Evolutionary conservation across 1,140 invertebrate genomes (phyloP).

Genomic region (Araneus ventricosus): DNA sequence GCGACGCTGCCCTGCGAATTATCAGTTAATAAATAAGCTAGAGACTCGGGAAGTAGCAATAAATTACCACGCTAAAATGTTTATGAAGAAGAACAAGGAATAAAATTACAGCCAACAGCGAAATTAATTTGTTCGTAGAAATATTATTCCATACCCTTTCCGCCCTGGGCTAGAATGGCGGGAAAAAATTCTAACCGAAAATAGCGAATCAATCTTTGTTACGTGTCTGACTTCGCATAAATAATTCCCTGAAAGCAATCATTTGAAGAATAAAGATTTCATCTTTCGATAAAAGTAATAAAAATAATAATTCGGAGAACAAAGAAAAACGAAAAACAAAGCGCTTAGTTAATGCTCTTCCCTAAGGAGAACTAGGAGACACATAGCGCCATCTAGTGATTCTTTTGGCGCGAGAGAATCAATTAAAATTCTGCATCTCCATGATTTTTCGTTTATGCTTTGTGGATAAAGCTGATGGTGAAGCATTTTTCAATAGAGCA

Average conservation of each 20-base stretch:
- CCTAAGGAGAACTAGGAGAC: slow-evolving; percentile 22
- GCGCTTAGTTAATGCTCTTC: slow-evolving; percentile 1
- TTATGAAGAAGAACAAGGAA: slow-evolving; percentile 1
- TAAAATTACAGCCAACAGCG: slow-evolving; percentile 20
- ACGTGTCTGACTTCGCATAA: slow-evolving; percentile 47
- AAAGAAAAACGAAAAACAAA: neutral
- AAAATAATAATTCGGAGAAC: slow-evolving; percentile 17
- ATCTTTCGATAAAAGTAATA: slow-evolving; percentile 40
- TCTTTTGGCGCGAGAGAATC: slow-evolving; percentile 3
- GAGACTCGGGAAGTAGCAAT: neutral
- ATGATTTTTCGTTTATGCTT: neutral
- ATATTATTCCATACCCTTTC: slow-evolving; percentile 5
- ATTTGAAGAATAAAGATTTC: slow-evolving; percentile 47
- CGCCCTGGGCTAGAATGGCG: neutral
- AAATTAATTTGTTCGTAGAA: slow-evolving; percentile 21
- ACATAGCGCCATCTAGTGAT: slow-evolving; percentile 62
- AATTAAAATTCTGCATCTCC: neutral
- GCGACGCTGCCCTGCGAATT: neutral
- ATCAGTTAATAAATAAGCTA: slow-evolving; percentile 18
- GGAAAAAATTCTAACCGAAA: neutral
- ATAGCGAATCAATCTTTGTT: slow-evolving; percentile 30
- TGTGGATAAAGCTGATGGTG: neutral
- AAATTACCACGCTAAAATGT: slow-evolving; percentile 24
- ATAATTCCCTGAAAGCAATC: slow-evolving; percentile 57
- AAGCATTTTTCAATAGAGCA: neutral